Percentiles rank a stretch among this genome's conserved stretches.
Conservation (phyloP, 2,888 invertebrate species). For the Drosophila percnosoma region DNA sequence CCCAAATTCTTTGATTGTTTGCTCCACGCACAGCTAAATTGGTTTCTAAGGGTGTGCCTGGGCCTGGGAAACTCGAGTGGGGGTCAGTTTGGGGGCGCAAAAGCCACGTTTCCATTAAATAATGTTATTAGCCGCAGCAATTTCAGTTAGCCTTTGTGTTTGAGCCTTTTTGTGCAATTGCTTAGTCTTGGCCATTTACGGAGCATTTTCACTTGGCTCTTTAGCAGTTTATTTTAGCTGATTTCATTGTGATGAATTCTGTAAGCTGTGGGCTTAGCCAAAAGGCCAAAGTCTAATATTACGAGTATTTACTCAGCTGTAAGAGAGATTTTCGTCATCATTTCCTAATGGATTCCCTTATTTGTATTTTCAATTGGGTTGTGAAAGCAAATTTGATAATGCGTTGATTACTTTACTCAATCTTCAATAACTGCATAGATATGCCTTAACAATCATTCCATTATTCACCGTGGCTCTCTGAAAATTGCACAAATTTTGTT, state of each 20-base stretch:
- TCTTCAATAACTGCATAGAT: conserved; percentile 14
- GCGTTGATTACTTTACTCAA: conserved; percentile 28
- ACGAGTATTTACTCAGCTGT: conserved; percentile 51
- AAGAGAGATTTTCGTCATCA: conserved; percentile 50
- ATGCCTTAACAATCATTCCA: background rate
- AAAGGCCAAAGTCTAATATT: conserved; percentile 34
- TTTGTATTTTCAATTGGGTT: conserved; percentile 8
- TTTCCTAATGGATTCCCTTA: conserved; percentile 45
- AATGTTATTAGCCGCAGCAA: conserved; percentile 76
- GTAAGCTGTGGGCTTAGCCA: conserved; percentile 44
- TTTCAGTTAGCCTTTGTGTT: conserved; percentile 68
- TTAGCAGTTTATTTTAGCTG: conserved; percentile 45
- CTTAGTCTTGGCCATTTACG: conserved; percentile 41
- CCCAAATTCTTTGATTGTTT: conserved; percentile 51
- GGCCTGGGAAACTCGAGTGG: background rate
- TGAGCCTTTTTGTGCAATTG: conserved; percentile 53
- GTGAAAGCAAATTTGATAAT: conserved; percentile 30
- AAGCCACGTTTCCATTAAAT: conserved; percentile 64
- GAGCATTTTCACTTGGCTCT: conserved; percentile 61
- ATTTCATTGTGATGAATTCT: conserved; percentile 73
- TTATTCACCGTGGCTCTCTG: background rate
- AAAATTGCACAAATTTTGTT: background rate
- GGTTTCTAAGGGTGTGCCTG: conserved; percentile 44
- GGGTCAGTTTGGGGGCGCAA: background rate
- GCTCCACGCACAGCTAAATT: conserved; percentile 57